Evolutionary conservation across 2,797 vertebrate species (phyloP).

Genomic region (Amblyraja radiata): DNA sequence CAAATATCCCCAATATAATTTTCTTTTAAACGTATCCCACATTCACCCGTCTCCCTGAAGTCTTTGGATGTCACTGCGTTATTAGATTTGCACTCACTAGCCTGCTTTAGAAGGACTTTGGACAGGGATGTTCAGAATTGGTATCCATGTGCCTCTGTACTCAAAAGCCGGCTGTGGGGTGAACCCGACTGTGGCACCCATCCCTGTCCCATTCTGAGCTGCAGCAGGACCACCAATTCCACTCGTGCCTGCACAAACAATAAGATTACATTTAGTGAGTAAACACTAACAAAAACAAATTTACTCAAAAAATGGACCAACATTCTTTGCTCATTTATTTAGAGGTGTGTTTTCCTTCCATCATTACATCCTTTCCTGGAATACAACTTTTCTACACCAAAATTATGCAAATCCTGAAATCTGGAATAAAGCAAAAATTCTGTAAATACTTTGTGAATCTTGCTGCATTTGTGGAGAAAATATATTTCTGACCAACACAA

Average conservation of each 20-base stretch:
- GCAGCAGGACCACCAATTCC: constrained; percentile 62
- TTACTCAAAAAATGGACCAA: not conserved
- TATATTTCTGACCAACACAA: too few species aligned
- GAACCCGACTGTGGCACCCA: constrained; percentile 65
- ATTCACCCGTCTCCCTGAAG: not conserved
- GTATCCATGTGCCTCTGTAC: constrained; percentile 95
- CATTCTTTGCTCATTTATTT: not conserved
- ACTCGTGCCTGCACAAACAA: constrained; percentile 54
- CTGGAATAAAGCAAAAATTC: too few species aligned
- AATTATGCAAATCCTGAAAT: too few species aligned
- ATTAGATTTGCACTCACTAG: constrained; percentile 70
- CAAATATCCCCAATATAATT: too few species aligned
- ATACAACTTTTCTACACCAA: not conserved
- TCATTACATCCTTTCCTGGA: not conserved
- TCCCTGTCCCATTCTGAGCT: constrained; percentile 66
- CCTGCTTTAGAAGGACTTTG: constrained; percentile 96
- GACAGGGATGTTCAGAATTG: constrained; percentile 82
- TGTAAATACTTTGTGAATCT: too few species aligned
- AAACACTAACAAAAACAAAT: not conserved
- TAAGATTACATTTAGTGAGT: not conserved
- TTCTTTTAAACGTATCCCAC: too few species aligned
- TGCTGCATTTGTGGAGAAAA: too few species aligned
- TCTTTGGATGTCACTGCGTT: not conserved
- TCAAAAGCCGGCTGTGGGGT: constrained; percentile 91
- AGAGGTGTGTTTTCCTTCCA: not conserved